Base-by-base conservation (phyloP, 2,797 vertebrate genomes). In the Sphenopsis melanotis region DNA sequence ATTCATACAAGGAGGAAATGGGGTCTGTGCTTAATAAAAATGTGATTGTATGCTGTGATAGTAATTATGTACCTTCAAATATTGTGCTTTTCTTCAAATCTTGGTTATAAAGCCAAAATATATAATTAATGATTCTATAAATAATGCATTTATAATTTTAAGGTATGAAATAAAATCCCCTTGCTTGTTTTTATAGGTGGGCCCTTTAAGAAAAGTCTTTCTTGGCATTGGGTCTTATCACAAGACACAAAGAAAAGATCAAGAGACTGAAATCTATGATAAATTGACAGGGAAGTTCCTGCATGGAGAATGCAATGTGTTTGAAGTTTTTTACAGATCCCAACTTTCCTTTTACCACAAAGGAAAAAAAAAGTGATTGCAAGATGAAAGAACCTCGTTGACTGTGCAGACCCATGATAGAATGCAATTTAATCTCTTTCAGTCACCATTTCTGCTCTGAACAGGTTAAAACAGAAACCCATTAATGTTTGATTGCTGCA, bases 141-240 rank as follows among this genome's bases (percentile, higher is more conserved):
- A 98, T 98, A 98, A 98, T 98, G 92, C 55, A 98, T 97, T 97
- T 98, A 90, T 96, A 96, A 98, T 97, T 96, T 97, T 79, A 93
- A 96, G 87, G 59, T 94, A 80, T 55, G 90, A 97, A 96, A 88
- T 76, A 56, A 87, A 97, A 92, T 90, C 32, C 30, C 37, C 59
- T 95, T 90, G 57, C 65, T 64, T 78, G 63, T 84, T 95, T 93
- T 87, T 91, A 46, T 80, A 84, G 56, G 24, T 70, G 87, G 61
- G 47, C 66, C 57, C 66, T 84, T 93, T 91, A 95, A 87, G n/a
- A 80, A 50, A 88, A 87, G 32, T 60, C 26, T 59, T 49, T 75
- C 57, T 96, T 71, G 36, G 91, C 32, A 56, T 93, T 81, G 66
- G 91, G 55, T 93, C 72, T 93, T 97, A 89, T 89, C 79, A 89